Conservation (phyloP, 2,113 vertebrate genomes). For the Xiphias gladius region DNA sequence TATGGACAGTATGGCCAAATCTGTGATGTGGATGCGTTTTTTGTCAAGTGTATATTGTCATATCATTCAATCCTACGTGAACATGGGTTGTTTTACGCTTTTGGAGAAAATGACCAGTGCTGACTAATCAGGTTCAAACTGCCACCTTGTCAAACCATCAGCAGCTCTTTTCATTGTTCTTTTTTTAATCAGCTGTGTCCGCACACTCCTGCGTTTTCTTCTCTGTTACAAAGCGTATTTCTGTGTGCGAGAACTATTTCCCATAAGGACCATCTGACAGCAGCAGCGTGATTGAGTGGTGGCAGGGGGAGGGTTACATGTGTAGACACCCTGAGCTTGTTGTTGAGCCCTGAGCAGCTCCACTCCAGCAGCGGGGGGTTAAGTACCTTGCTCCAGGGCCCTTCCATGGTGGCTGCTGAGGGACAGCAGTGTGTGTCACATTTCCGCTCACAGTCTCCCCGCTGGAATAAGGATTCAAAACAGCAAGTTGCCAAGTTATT, state of each 20-base stretch:
- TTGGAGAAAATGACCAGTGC: neutral
- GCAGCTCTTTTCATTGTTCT: slow-evolving; percentile 6
- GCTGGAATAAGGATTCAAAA: slow-evolving; percentile 60
- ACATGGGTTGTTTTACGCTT: neutral
- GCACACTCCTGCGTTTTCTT: slow-evolving; percentile 13
- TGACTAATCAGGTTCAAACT: slow-evolving; percentile 8
- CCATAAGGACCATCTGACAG: slow-evolving; percentile 51
- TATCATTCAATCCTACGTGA: too few species aligned
- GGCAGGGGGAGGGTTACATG: slow-evolving; percentile 55
- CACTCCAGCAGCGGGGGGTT: slow-evolving; percentile 76
- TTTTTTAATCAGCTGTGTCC: slow-evolving; percentile 2
- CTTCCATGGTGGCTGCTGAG: slow-evolving; percentile 67
- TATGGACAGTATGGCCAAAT: neutral
- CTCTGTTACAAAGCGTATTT: slow-evolving; percentile 22
- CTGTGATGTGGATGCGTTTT: too few species aligned
- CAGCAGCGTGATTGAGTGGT: slow-evolving; percentile 58
- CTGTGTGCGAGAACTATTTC: slow-evolving; percentile 27
- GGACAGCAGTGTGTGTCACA: slow-evolving; percentile 69
- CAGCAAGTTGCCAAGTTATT: slow-evolving; percentile 68
- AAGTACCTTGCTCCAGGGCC: slow-evolving; percentile 75
- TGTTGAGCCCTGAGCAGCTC: slow-evolving; percentile 68
- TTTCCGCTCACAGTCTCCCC: slow-evolving; percentile 47
- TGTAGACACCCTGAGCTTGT: slow-evolving; percentile 68
- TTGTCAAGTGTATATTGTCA: too few species aligned
- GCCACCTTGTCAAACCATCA: neutral